Conservation (phyloP, 2,888 invertebrate species). For the Rhopalosiphum nymphaeae region DNA sequence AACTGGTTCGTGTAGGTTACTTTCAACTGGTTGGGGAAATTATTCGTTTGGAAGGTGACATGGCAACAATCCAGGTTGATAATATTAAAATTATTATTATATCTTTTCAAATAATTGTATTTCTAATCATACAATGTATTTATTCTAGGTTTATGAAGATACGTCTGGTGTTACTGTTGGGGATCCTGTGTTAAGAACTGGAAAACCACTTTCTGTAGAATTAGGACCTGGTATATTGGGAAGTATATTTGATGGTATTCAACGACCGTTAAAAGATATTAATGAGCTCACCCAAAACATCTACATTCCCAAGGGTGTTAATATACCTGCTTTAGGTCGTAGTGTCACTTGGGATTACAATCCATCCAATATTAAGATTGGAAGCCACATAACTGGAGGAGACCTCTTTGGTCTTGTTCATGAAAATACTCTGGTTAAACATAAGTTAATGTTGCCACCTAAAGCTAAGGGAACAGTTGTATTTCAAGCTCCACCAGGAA, state of each 20-base stretch:
- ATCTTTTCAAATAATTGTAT: neutral
- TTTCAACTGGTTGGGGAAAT: constrained; percentile 99
- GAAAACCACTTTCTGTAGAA: constrained; percentile 98
- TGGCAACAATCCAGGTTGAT: constrained; percentile 98
- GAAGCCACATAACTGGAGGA: constrained; percentile 99
- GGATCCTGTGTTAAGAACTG: constrained; percentile 97
- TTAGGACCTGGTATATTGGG: constrained; percentile 96
- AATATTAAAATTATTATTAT: neutral
- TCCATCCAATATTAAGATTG: constrained; percentile 85
- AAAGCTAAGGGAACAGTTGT: constrained; percentile 96
- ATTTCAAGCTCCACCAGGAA: constrained; percentile 92
- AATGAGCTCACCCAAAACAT: constrained; percentile 93
- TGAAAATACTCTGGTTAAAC: constrained; percentile 97
- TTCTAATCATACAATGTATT: neutral
- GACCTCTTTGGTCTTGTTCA: constrained; percentile 96
- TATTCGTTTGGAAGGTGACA: constrained; percentile 98
- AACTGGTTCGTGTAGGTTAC: constrained; percentile 98
- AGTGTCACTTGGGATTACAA: constrained; percentile 92
- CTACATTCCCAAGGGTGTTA: constrained; percentile 99
- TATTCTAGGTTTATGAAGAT: constrained; percentile 85
- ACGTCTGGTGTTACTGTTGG: constrained; percentile 99
- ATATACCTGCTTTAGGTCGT: constrained; percentile 90
- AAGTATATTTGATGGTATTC: constrained; percentile 99
- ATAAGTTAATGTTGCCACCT: constrained; percentile 95
- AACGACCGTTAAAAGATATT: constrained; percentile 97